A percentile compares a stretch with the other conserved stretches of the same genome.
These are phyloP conservation scores for Cyprinus carpio DNA, from an alignment of 2,113 vertebrate species.

Conservation along the genomic window DNA sequence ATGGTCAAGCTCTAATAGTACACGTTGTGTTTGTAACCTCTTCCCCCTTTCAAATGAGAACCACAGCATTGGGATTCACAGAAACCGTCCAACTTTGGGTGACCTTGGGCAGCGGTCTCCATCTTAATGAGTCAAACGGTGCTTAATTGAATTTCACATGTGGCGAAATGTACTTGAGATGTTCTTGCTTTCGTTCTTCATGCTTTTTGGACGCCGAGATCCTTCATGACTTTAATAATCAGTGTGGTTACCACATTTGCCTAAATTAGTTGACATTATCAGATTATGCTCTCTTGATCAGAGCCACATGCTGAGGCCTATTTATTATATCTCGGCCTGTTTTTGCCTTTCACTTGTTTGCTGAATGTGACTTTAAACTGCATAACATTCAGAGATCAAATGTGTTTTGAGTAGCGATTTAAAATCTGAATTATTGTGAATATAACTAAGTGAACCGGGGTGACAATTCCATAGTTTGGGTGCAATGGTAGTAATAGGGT, in stretches of 20 bases:
- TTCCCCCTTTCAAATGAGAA: constrained; percentile 20
- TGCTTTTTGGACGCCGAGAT: constrained; percentile 45
- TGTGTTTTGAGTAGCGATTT: too few species aligned
- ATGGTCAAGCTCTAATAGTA: not conserved
- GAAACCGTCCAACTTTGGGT: not conserved
- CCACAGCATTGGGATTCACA: constrained; percentile 10
- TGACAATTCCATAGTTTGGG: too few species aligned
- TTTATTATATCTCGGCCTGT: constrained; percentile 54
- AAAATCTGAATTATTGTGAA: too few species aligned
- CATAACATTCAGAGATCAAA: not conserved
- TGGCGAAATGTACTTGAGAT: constrained; percentile 45
- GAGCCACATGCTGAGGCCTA: constrained; percentile 57
- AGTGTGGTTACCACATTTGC: constrained; percentile 56
- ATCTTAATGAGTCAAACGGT: constrained; percentile 25
- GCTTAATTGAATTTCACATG: constrained; percentile 44
- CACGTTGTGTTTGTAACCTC: not conserved
- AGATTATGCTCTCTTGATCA: constrained; percentile 57
- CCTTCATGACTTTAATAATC: constrained; percentile 60
- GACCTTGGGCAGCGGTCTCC: constrained; percentile 37
- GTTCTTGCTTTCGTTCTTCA: constrained; percentile 11
- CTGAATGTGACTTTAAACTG: constrained; percentile 25
- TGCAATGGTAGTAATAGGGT: not conserved
- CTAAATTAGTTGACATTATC: constrained; percentile 57
- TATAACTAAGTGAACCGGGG: too few species aligned
- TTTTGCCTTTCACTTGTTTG: constrained; percentile 7